A percentile compares a stretch with the other conserved stretches of the same genome.
These are phyloP conservation scores for Melinaea marsaeus DNA, from an alignment of 2,888 invertebrate genomes.

Conservation along the genomic window DNA sequence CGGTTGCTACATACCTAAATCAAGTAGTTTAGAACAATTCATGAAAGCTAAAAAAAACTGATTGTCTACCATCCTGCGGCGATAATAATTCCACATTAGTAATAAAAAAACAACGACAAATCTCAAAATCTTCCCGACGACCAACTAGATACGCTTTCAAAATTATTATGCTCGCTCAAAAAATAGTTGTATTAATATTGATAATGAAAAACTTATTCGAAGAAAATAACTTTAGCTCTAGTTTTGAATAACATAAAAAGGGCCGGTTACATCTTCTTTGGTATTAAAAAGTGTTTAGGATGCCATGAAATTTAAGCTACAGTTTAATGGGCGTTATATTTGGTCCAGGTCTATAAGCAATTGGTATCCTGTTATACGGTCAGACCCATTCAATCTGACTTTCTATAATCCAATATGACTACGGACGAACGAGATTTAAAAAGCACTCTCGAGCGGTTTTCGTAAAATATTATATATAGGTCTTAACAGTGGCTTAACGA, in stretches of 20 bases:
- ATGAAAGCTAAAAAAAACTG: slow-evolving; percentile 44
- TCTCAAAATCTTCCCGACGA: slow-evolving; percentile 66
- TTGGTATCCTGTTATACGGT: slow-evolving; percentile 42
- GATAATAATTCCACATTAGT: slow-evolving; percentile 63
- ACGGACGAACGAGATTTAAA: slow-evolving; percentile 60
- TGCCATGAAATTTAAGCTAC: slow-evolving; percentile 68
- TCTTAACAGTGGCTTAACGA: slow-evolving; percentile 37
- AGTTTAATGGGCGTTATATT: slow-evolving; percentile 53
- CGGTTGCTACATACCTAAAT: background rate
- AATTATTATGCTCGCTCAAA: slow-evolving; percentile 68
- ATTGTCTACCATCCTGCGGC: slow-evolving; percentile 55
- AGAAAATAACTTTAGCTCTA: slow-evolving; percentile 15
- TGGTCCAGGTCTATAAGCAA: slow-evolving; percentile 36
- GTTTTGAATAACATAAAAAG: slow-evolving; percentile 21
- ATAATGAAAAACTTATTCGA: slow-evolving; percentile 37
- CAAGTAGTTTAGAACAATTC: slow-evolving; percentile 22
- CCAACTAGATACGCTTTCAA: slow-evolving; percentile 74
- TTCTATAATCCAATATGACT: slow-evolving; percentile 63
- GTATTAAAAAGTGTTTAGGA: slow-evolving; percentile 59
- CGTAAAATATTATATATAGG: too few species aligned
- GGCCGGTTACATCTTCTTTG: slow-evolving; percentile 42
- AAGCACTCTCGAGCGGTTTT: slow-evolving; percentile 43
- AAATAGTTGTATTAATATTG: slow-evolving; percentile 31
- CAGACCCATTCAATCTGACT: slow-evolving; percentile 61
- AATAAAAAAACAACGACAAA: slow-evolving; percentile 70